phyloP scores from a whole-genome alignment of 2,797 vertebrate species.

The Halcyon smyrnensis region DNA sequence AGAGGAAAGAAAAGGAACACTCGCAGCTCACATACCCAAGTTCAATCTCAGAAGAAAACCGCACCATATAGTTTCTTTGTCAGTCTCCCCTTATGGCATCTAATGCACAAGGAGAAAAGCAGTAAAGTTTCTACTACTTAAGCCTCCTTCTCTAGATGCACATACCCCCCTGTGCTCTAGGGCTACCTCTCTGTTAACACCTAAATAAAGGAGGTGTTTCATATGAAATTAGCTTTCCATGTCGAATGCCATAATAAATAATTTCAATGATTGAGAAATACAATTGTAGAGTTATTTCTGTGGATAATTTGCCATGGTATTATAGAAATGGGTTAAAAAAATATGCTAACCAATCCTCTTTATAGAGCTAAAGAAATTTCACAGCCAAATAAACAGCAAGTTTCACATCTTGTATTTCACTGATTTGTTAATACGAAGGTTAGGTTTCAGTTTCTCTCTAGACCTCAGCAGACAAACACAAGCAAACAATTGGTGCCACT shows the following conservation, averaged over 20 bases:
- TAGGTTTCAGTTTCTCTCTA: background rate
- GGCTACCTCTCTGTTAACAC: background rate
- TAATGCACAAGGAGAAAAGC: background rate
- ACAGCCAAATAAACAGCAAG: background rate
- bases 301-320: background rate
- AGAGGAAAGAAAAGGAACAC: background rate
- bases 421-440: background rate
- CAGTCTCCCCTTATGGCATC: background rate
- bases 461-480: background rate
- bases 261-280: background rate
- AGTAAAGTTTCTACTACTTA: background rate
- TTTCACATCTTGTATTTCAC: background rate
- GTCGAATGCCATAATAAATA: background rate
- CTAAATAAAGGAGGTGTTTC: background rate
- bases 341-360: too few species aligned
- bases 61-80: fast-evolving
- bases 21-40: background rate
- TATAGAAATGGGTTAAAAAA: background rate
- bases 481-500: background rate
- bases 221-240: background rate
- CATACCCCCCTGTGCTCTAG: background rate
- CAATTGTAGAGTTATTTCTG: background rate
- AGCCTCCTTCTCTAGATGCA: background rate
- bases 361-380: background rate
- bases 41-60: fast-evolving